Percentiles rank a stretch among this genome's conserved stretches.
These are phyloP conservation scores for Diadophis punctatus DNA, from an alignment of 2,113 vertebrate genomes.

Conservation along the genomic window DNA sequence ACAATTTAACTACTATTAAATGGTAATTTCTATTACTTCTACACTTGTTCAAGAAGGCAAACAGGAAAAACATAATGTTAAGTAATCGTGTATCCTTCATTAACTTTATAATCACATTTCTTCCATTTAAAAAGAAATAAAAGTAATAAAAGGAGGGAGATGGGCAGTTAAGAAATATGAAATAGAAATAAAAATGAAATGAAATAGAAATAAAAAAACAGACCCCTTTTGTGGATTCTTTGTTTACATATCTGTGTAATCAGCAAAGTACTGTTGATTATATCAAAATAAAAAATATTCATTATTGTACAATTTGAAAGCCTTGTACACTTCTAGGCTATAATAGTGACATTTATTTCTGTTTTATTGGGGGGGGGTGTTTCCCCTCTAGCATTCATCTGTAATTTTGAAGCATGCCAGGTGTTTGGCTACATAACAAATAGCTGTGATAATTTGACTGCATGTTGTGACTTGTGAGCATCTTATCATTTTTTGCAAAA, in stretches of 20 bases:
- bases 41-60: not conserved
- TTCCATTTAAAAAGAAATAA: not conserved
- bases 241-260: not conserved
- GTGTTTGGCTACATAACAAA: not conserved
- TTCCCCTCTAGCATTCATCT: not conserved
- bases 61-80: not conserved
- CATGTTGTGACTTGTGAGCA: constrained; percentile 17
- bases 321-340: not conserved
- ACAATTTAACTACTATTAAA: too few species aligned
- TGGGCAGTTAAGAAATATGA: not conserved
- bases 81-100: not conserved
- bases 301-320: not conserved
- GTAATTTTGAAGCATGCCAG: not conserved
- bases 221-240: not conserved
- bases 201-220: not conserved
- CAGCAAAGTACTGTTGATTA: not conserved
- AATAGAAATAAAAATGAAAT: not conserved
- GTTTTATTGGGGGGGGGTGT: not conserved
- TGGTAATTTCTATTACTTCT: not conserved
- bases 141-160: not conserved
- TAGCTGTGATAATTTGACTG: not conserved
- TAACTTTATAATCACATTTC: not conserved
- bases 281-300: not conserved
- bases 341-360: not conserved
- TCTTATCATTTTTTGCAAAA: constrained; percentile 51